These are phyloP conservation scores for Drosophila elegans DNA, from an alignment of 1,140 invertebrate species.

Conservation along the genomic window DNA sequence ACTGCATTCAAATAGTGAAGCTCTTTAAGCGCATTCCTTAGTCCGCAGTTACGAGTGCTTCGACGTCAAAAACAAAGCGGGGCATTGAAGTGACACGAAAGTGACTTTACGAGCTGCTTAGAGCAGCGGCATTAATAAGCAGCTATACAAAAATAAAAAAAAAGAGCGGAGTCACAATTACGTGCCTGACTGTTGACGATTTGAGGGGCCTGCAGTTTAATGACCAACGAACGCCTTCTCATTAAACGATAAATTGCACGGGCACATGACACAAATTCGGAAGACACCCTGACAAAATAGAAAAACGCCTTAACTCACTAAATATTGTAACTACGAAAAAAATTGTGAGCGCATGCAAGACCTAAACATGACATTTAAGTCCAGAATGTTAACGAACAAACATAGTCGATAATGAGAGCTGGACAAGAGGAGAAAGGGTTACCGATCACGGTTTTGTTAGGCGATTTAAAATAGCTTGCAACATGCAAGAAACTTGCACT, in stretches of 20 bases:
- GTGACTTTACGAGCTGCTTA: constrained; percentile 65
- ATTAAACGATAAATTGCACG: constrained; percentile 81
- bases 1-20: constrained; percentile 27
- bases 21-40: constrained; percentile 37
- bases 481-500: constrained; percentile 48
- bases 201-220: constrained; percentile 56
- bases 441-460: constrained; percentile 55
- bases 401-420: constrained; percentile 59
- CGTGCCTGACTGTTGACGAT: constrained; percentile 24
- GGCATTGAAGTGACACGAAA: constrained; percentile 64
- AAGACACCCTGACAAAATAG: constrained; percentile 45
- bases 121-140: constrained; percentile 63
- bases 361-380: constrained; percentile 57
- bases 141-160: constrained; percentile 51
- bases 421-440: not conserved
- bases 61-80: constrained; percentile 25
- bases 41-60: constrained; percentile 59
- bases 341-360: constrained; percentile 55
- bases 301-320: constrained; percentile 58
- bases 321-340: constrained; percentile 66
- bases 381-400: constrained; percentile 77
- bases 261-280: constrained; percentile 73
- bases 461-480: constrained; percentile 59
- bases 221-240: constrained; percentile 80
- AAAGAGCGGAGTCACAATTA: constrained; percentile 76